Evolutionary conservation across 2,113 vertebrate genomes (phyloP), one percentile per base, ranked within the genome.

Genomic region (Atherinomorus stipes): DNA sequence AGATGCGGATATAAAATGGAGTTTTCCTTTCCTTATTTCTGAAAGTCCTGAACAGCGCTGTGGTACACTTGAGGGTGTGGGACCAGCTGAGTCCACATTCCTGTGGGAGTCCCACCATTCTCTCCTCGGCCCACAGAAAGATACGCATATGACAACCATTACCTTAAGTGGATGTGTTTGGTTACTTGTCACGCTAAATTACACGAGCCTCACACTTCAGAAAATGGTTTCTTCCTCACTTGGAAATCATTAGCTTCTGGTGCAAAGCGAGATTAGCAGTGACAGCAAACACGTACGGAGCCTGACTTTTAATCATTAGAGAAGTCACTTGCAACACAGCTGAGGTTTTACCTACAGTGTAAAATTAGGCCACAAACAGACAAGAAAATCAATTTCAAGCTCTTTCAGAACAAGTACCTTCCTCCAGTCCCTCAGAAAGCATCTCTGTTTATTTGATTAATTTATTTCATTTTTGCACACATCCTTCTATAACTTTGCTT

Each of bases 121-220:
- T 79, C 83, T 72, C 40, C 63, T 78, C 64, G 26, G 42, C 72
- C 80, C 67, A 47, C 66, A 79, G 47, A 78, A 60, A 67, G 64
- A 89, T 13, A 74, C 79, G 78, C 91, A 92, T 83, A 59, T 88
- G 93, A 91, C 78, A 82, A 70, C 62, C 75, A 91, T 92, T 91
- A 93, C 78, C 64, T 70, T 76, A 78, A 89, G 82, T 85, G 85
- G 74, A 76, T 75, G 67, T 82, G 68, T 90, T 86, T 70, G 74
- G 86, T 78, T 88, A 78, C 88, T 83, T 83, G 81, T 90, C 82
- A 73, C 74, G 81, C 76, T 71, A 78, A 87, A 90, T 89, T 89
- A 88, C 81, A 70, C 66, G 38, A 64, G 65, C 44, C 59, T 74
- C 47, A 67, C 60, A 54, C 69, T 83, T 85, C 81, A 60, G 64